Evolutionary conservation across 1,140 invertebrate species (phyloP).

Genomic region (Asobara japonica): DNA sequence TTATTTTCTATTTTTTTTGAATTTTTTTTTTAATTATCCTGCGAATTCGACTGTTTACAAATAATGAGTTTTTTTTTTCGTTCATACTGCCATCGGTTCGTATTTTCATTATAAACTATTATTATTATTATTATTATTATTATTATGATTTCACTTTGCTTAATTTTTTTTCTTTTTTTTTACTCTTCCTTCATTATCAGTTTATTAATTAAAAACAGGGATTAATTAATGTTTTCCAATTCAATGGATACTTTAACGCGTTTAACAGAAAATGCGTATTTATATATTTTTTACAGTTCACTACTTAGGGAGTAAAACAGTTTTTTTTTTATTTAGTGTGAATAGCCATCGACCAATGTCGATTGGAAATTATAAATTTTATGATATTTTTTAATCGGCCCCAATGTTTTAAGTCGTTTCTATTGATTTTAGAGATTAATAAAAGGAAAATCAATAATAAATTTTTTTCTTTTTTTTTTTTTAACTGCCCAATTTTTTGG

Average conservation of each 20-base stretch:
- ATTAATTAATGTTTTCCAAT: neutral
- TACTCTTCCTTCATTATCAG: neutral
- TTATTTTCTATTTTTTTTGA: too few relatives aligned
- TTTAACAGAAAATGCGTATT: constrained; percentile 7
- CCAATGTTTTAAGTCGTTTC: constrained; percentile 16
- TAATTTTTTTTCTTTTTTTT: constrained; percentile 5
- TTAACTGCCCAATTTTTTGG: too few relatives aligned
- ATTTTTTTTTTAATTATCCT: constrained; percentile 2
- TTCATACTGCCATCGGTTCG: constrained; percentile 15
- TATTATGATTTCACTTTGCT: neutral
- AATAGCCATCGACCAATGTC: constrained; percentile 19
- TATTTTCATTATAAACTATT: too few relatives aligned
- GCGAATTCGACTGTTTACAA: constrained; percentile 15
- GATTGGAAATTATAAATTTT: constrained; percentile 7
- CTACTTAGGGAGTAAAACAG: neutral
- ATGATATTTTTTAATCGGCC: constrained; percentile 22
- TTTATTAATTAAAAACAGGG: constrained; percentile 5
- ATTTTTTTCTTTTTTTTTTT: neutral
- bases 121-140: too few relatives aligned
- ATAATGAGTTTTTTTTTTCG: constrained; percentile 15
- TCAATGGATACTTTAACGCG: neutral
- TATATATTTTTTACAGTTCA: constrained; percentile 21
- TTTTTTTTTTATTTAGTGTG: constrained; percentile 20
- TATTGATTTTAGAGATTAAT: constrained; percentile 20
- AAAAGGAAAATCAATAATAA: constrained; percentile 4